Percentiles rank a stretch among this genome's conserved stretches.
phyloP scores from a whole-genome alignment of 2,888 invertebrate genomes.

The Diarsia rubi region DNA sequence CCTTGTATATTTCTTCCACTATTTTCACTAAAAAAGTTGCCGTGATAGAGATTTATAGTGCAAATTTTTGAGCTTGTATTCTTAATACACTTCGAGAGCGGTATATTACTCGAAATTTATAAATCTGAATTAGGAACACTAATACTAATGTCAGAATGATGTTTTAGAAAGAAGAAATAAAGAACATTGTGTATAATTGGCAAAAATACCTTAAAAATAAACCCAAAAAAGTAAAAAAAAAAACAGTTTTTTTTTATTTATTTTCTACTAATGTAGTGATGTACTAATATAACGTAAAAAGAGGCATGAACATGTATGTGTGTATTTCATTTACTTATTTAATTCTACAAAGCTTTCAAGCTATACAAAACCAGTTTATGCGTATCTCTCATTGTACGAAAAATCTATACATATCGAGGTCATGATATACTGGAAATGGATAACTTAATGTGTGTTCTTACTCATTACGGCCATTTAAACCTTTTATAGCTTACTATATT shows the following conservation, averaged over 20 bases:
- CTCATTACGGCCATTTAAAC: conserved; percentile 12
- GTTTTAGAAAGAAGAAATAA: too few species aligned
- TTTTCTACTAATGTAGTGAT: too few species aligned
- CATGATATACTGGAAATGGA: too few species aligned
- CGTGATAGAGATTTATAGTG: not conserved
- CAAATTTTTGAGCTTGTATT: not conserved
- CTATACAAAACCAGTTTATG: too few species aligned
- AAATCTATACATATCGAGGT: too few species aligned
- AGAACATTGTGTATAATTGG: too few species aligned
- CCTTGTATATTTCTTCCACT: conserved; percentile 4
- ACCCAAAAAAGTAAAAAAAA: too few species aligned
- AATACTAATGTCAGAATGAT: not conserved
- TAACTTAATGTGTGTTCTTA: not conserved
- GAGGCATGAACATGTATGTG: not conserved
- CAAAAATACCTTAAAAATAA: too few species aligned
- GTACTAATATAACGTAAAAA: too few species aligned
- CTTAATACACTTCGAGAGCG: not conserved
- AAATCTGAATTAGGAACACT: not conserved
- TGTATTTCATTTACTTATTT: not conserved
- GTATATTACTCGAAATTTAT: not conserved
- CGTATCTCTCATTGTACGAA: too few species aligned
- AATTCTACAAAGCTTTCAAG: not conserved
- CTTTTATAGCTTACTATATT: conserved; percentile 28
- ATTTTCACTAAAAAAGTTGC: conserved; percentile 10
- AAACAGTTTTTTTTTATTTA: too few species aligned